Percentiles rank a stretch among this genome's conserved stretches.
Conservation (phyloP, 2,113 vertebrate genomes). For the Thamnophis sirtalis region DNA sequence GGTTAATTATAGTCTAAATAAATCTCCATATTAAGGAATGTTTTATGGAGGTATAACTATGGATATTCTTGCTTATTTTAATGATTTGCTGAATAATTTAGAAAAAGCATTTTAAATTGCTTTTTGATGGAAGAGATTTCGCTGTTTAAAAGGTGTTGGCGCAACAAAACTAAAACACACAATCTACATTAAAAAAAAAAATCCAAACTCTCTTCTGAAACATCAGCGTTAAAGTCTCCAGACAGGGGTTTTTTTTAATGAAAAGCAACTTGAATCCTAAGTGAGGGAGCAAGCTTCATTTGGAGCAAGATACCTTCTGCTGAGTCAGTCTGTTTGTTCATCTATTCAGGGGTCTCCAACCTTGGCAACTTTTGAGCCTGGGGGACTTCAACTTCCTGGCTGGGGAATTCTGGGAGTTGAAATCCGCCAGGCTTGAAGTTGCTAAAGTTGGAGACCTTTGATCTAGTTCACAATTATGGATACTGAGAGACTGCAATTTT, state of each 20-base stretch:
- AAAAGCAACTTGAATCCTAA: neutral
- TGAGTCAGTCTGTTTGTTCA: neutral
- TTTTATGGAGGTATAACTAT: neutral
- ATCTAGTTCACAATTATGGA: neutral
- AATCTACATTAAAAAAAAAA: neutral
- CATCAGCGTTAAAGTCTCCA: neutral
- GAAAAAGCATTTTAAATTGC: neutral
- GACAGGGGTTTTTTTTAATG: neutral
- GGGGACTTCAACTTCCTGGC: no score
- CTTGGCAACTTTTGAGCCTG: no score
- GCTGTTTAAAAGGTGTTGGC: neutral
- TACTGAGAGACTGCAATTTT: neutral
- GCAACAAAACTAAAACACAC: neutral
- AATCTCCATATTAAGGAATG: neutral
- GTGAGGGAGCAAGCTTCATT: neutral
- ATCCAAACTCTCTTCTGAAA: neutral
- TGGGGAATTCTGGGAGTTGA: no score
- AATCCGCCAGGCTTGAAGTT: no score
- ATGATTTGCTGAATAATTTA: neutral
- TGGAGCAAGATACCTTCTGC: neutral
- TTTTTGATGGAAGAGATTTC: neutral
- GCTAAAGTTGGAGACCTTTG: no score
- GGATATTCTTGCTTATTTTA: neutral
- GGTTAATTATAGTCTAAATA: neutral
- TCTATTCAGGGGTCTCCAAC: neutral